Evolutionary conservation across 1,140 invertebrate species (phyloP).

Genomic region (Glomeris maerens): DNA sequence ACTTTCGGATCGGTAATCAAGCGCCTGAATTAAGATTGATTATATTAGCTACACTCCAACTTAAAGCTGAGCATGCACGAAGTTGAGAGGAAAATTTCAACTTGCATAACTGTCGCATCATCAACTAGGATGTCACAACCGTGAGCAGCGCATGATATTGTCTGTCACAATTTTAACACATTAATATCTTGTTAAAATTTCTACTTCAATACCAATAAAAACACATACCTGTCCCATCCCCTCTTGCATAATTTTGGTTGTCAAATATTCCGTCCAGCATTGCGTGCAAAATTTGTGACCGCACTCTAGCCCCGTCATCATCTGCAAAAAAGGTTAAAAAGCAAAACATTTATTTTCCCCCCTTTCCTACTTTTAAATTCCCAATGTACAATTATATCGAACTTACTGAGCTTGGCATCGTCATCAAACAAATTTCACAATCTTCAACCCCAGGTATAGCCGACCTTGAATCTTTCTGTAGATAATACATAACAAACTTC

Average conservation of each 20-base stretch:
- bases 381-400: conserved; percentile 3
- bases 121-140: conserved; percentile 77
- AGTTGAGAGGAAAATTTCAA: conserved; percentile 13
- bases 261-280: conserved; percentile 95
- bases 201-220: conserved; percentile 1
- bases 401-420: conserved; percentile 63
- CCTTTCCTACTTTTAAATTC: background rate
- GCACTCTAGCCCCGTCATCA: conserved; percentile 92
- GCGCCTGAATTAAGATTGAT: conserved; percentile 25
- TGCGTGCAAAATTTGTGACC: conserved; percentile 87
- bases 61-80: background rate
- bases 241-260: conserved; percentile 96
- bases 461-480: conserved; percentile 6
- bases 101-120: conserved; percentile 85
- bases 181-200: no score
- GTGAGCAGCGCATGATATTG: conserved; percentile 82
- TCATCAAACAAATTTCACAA: conserved; percentile 84
- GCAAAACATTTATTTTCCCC: background rate
- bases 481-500: conserved; percentile 6
- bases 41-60: background rate
- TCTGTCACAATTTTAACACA: no score
- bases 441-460: conserved; percentile 50
- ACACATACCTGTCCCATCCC: conserved; percentile 53
- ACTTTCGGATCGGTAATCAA: conserved; percentile 82
- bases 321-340: conserved; percentile 41